Percentiles rank a stretch among this genome's conserved stretches.
Conservation (phyloP, 1,140 invertebrate species). For the Dendrolimus kikuchii region DNA sequence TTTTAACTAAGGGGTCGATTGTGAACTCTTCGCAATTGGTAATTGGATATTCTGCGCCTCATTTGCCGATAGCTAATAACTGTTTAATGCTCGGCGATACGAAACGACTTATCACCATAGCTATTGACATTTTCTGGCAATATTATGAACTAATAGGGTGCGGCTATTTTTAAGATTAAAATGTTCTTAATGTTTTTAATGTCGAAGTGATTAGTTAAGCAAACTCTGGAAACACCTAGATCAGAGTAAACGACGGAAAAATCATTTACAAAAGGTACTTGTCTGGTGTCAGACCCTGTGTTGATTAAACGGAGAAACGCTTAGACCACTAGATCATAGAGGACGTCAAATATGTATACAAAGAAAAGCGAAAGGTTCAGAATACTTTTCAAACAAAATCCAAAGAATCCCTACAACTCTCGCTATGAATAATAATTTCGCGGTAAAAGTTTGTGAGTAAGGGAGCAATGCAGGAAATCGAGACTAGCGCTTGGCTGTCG, state of each 20-base stretch:
- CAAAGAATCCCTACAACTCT: constrained; percentile 59
- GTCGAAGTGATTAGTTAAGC: no score
- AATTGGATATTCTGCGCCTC: constrained; percentile 49
- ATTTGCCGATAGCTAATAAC: constrained; percentile 43
- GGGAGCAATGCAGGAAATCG: constrained; percentile 51
- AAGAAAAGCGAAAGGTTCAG: not conserved
- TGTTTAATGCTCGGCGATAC: constrained; percentile 35
- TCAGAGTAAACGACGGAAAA: no score
- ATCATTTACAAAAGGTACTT: no score
- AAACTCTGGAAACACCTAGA: no score
- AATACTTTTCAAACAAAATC: constrained; percentile 48
- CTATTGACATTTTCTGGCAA: constrained; percentile 11
- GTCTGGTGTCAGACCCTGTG: no score
- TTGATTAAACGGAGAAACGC: no score
- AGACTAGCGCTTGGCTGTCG: constrained; percentile 47
- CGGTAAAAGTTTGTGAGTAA: constrained; percentile 49
- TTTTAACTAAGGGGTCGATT: constrained; percentile 21
- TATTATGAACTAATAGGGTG: no score
- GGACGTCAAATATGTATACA: no score
- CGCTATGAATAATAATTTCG: constrained; percentile 61
- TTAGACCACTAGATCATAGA: no score
- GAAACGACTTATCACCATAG: constrained; percentile 18
- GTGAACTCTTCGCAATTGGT: constrained; percentile 21
- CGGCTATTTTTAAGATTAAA: no score
- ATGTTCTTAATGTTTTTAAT: no score